These are phyloP conservation scores for Sylvicola cinctus DNA, from an alignment of 2,888 invertebrate species.

Conservation along the genomic window DNA sequence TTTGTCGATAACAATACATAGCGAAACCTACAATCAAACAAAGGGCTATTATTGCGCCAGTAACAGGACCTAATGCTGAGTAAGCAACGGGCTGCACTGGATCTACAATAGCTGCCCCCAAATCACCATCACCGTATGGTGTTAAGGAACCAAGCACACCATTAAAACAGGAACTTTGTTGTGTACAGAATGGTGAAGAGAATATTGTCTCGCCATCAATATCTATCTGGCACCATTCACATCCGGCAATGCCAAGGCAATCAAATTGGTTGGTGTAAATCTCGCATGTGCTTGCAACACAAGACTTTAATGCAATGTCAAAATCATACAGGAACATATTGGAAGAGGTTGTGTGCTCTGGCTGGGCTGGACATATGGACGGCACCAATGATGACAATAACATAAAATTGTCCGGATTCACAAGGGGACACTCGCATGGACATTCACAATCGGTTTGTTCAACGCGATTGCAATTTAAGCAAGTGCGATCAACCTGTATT, in stretches of 20 bases:
- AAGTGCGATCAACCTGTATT: conserved; percentile 65
- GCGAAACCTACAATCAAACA: conserved; percentile 62
- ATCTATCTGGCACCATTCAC: conserved; percentile 80
- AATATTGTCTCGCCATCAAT: conserved; percentile 49
- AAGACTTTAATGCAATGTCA: conserved; percentile 36
- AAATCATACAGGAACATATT: conserved; percentile 18
- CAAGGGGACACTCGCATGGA: conserved; percentile 70
- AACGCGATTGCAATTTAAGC: conserved; percentile 83
- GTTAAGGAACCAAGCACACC: conserved; percentile 66
- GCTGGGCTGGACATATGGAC: neutral
- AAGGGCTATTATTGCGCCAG: conserved; percentile 65
- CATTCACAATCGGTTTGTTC: conserved; percentile 90
- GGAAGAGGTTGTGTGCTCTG: neutral
- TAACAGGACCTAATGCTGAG: conserved; percentile 69
- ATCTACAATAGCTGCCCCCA: conserved; percentile 23
- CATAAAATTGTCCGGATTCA: conserved; percentile 11
- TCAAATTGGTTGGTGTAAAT: conserved; percentile 37
- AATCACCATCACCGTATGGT: conserved; percentile 57
- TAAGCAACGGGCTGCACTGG: conserved; percentile 28
- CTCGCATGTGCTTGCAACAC: conserved; percentile 49
- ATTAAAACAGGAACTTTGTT: conserved; percentile 64
- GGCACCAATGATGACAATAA: neutral
- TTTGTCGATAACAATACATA: conserved; percentile 66
- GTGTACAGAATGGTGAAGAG: conserved; percentile 54
- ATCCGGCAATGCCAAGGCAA: conserved; percentile 59